Base-by-base conservation (phyloP, 2,888 invertebrate species). In the Ommatoiulus sabulosus region DNA sequence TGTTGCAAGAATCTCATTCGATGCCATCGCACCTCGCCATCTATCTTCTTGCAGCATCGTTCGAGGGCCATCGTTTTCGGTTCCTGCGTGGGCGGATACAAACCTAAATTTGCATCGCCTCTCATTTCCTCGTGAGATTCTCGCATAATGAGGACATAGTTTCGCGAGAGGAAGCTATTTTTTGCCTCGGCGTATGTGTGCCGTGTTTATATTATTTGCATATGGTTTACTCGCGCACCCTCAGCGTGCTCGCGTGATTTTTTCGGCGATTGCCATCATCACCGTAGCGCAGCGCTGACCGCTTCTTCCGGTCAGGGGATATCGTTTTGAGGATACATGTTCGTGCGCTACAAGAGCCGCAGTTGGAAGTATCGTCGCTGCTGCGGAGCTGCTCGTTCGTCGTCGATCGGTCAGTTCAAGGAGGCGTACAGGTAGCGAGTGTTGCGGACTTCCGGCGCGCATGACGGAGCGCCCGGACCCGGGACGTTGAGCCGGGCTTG, bases 401-500 rank as follows among this genome's bases (percentile, higher is more conserved):
- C n/a, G 44, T 15, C 85, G 1, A 12, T 15, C 15, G 17, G 8
- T 24, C 87, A 17, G 6, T 35, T 87, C 10, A 87, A 87, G 87
- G 87, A 80, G 87, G 46, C 80, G 44, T 48, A 72, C 44, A 87
- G 87, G 80, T 87, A 87, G 87, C 80, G 63, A 80, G 80, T 35
- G 87, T 87, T 87, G 87, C 24, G 87, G 87, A 80, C 24, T n/a
- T 80, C 80, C n/a, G 44, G 44, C 87, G 35, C 35, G 35, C 35
- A 17, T 80, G 44, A 57, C 24, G 44, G 63, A 44, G 87, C 44
- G 87, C 8, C 52, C 24, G 87, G 72, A 44, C 72, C 80, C 87
- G 87, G 72, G 87, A 87, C 87, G n/a, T 24, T 87, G 80, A 87
- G 87, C 87, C 87, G 88, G 84, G 84, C 85, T 46, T 85, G 85